Percentiles rank a stretch among this genome's conserved stretches.
Evolutionary conservation across 2,888 invertebrate genomes (phyloP).

Genomic region (Thecophora atra): DNA sequence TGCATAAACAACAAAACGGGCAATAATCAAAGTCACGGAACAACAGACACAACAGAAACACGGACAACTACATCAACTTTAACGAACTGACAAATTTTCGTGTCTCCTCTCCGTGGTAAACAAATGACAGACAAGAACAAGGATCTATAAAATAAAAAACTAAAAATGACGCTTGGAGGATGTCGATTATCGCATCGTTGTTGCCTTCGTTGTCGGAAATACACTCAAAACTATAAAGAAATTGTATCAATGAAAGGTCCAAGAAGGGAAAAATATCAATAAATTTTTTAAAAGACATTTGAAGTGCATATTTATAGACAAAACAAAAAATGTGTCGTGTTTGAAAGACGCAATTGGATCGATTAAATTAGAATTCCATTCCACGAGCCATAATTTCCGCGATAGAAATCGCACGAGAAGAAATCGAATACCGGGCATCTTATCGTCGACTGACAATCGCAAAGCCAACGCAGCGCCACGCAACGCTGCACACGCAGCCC

Average conservation of each 20-base stretch:
- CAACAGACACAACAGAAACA: neutral
- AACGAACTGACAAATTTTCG: conserved; percentile 25
- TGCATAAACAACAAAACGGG: conserved; percentile 9
- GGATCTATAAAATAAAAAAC: neutral
- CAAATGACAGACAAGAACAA: conserved; percentile 19
- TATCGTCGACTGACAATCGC: conserved; percentile 17
- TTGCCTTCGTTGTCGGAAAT: neutral
- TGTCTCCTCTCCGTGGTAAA: conserved; percentile 7
- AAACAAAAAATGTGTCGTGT: conserved; percentile 11
- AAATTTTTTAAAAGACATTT: neutral
- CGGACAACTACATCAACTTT: conserved; percentile 14
- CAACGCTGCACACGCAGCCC: neutral
- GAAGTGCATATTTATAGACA: conserved; percentile 17
- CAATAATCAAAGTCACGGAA: neutral
- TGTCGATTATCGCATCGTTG: neutral
- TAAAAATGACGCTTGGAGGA: neutral
- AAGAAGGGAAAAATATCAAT: conserved; percentile 1
- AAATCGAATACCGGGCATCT: conserved; percentile 24
- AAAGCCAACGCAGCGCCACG: neutral
- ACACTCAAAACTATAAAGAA: neutral
- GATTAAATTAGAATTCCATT: conserved; percentile 17
- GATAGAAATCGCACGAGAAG: conserved; percentile 29
- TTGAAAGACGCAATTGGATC: neutral
- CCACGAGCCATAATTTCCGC: conserved; percentile 23
- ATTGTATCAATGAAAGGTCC: neutral